Percentiles rank a stretch among this genome's conserved stretches.
Evolutionary conservation across 2,113 vertebrate species (phyloP).

Genomic region (Gobiocypris rarus): DNA sequence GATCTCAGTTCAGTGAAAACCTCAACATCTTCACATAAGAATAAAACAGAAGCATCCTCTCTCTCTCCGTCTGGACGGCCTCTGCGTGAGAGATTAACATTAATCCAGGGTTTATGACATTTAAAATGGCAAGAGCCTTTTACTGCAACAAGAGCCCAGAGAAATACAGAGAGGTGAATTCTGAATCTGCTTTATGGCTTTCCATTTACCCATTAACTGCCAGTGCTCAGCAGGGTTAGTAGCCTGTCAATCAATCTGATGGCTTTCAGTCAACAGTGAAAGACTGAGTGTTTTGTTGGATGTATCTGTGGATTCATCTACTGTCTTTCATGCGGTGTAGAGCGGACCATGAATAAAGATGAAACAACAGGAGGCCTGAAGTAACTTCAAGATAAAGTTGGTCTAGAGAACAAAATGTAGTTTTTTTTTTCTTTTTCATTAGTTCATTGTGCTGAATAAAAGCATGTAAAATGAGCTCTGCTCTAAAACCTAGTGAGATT

Average conservation of each 20-base stretch:
- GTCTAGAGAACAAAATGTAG: neutral
- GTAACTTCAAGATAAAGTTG: neutral
- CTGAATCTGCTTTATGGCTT: neutral
- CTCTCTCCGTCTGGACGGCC: neutral
- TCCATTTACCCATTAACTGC: slow-evolving; percentile 1
- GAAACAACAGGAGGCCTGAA: slow-evolving; percentile 21
- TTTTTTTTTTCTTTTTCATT: neutral
- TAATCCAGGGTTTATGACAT: slow-evolving; percentile 40
- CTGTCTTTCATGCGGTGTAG: neutral
- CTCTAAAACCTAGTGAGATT: neutral
- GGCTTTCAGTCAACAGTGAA: slow-evolving; percentile 9
- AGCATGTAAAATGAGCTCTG: neutral
- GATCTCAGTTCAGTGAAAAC: neutral
- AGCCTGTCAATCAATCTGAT: slow-evolving; percentile 20
- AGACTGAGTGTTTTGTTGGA: neutral
- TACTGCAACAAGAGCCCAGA: neutral
- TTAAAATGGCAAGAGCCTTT: slow-evolving; percentile 9
- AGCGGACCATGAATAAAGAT: slow-evolving; percentile 24
- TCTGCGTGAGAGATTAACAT: slow-evolving; percentile 13
- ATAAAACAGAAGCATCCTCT: neutral
- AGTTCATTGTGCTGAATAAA: neutral
- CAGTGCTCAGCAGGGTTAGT: neutral
- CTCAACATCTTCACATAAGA: neutral
- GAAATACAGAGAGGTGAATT: neutral
- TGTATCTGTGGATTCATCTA: neutral